Evolutionary conservation across 2,797 vertebrate species (phyloP).

Genomic region (Semotilus atromaculatus): DNA sequence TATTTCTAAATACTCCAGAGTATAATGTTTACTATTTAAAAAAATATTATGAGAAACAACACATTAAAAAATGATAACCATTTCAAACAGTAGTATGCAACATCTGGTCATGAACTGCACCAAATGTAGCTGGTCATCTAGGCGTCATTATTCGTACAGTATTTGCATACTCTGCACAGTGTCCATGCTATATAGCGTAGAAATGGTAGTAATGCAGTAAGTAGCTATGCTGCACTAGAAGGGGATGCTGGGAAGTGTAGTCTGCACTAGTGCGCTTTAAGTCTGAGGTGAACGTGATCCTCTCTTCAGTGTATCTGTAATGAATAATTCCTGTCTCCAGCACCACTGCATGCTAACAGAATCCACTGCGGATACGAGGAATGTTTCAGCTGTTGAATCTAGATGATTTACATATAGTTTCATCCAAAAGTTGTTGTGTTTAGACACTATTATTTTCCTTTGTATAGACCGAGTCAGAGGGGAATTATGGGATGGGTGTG

Average conservation of each 20-base stretch:
- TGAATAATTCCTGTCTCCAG: constrained; percentile 79
- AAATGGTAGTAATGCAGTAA: background rate
- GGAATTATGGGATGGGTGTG: constrained; percentile 11
- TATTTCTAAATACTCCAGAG: no score
- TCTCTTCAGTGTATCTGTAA: constrained; percentile 69
- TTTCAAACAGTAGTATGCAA: background rate
- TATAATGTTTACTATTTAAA: background rate
- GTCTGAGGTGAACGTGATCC: constrained; percentile 71
- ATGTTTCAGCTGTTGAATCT: constrained; percentile 7
- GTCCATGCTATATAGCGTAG: background rate
- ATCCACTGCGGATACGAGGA: background rate
- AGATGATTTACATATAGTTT: constrained; percentile 16
- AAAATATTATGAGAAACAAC: background rate
- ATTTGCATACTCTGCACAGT: background rate
- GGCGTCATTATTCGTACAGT: background rate
- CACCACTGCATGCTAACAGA: constrained; percentile 70
- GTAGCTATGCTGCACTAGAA: background rate
- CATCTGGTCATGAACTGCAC: background rate
- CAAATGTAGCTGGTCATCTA: background rate
- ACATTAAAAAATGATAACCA: background rate
- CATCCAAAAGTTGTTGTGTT: background rate
- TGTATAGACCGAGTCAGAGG: background rate
- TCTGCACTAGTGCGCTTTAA: constrained; percentile 35
- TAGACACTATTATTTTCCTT: background rate
- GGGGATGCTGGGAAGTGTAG: constrained; percentile 40